phyloP scores from a whole-genome alignment of 2,888 invertebrate genomes.

The Chaitophorus viminalis region DNA sequence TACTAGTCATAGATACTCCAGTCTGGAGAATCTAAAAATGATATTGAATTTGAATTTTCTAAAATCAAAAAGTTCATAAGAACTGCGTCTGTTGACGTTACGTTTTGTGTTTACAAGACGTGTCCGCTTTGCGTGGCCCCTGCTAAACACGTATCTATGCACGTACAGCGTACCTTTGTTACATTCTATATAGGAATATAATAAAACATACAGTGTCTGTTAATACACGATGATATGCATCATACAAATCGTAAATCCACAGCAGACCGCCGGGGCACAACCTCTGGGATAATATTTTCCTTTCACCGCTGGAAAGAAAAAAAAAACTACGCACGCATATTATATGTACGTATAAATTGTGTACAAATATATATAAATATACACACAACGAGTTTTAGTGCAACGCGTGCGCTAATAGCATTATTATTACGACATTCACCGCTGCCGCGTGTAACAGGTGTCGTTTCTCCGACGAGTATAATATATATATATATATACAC shows the following conservation, averaged over 20 bases:
- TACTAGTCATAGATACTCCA: too few species aligned
- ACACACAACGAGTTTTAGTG: background rate
- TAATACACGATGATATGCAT: background rate
- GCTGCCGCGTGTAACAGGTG: slow-evolving; percentile 37
- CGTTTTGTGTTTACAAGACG: background rate
- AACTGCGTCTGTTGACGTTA: background rate
- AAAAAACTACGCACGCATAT: background rate
- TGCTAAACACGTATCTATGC: too few species aligned
- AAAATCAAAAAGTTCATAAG: background rate
- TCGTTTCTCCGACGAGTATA: slow-evolving; percentile 25
- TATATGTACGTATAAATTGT: background rate
- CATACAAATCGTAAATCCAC: background rate
- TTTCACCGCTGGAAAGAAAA: slow-evolving; percentile 13
- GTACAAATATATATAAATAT: background rate
- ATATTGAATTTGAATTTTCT: background rate
- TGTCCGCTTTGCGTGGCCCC: too few species aligned
- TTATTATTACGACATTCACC: slow-evolving; percentile 41
- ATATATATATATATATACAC: too few species aligned
- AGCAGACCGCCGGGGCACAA: background rate
- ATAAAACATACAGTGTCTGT: background rate
- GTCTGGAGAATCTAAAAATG: too few species aligned
- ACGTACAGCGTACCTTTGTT: background rate
- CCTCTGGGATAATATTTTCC: slow-evolving; percentile 26
- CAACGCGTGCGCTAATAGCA: slow-evolving; percentile 6
- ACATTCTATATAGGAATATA: background rate